Base-by-base conservation (phyloP, 2,888 invertebrate species). In the Ichneumon xanthorius region DNA sequence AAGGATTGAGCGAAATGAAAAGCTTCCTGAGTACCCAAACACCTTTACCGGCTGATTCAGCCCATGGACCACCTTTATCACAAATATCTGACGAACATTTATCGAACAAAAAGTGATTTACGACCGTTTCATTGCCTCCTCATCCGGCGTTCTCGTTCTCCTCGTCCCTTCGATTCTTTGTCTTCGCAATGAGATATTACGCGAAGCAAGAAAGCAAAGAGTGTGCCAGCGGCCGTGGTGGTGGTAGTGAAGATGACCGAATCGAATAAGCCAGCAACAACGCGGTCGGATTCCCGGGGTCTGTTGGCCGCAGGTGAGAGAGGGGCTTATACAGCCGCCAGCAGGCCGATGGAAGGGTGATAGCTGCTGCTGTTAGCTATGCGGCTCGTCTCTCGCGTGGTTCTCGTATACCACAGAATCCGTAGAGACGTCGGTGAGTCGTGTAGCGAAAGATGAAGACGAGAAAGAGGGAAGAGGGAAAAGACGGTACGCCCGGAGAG, bases 371-470 rank as follows among this genome's bases (percentile, higher is more conserved):
- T 58, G 53, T 71, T 73, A 68, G 61, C 37, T 70, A 26, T 61
- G n/a, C 61, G 48, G 45, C 75, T 58, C 58, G 58, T 65, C 63
- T 33, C 48, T 45, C 22, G 33, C 30, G 63, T 48, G 61, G 48
- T 63, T 65, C 63, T 63, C 63, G 75, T 58, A 58, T 45, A 76
- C 75, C 50, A 37, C 63, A 65, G 65, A 76, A 63, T 33, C 30
- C 26, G 68, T 53, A 6, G 33, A 58, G 33, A 22, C 37, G 68
- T 53, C 37, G 33, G 19, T 33, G 30, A 26, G 19, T 40, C 45
- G 78, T 70, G 65, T 19, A 63, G 84, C 84, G 76, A 63, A 85
- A 86, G 88, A 87, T 86, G 87, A 87, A 85, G 87, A 86, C 87
- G 87, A 87, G 86, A 53, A 80, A 75, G 76, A 78, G 86, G 87